Percentiles rank a stretch among this genome's conserved stretches.
These are phyloP conservation scores for Achatina immaculata DNA, from an alignment of 1,140 invertebrate species.

Conservation along the genomic window DNA sequence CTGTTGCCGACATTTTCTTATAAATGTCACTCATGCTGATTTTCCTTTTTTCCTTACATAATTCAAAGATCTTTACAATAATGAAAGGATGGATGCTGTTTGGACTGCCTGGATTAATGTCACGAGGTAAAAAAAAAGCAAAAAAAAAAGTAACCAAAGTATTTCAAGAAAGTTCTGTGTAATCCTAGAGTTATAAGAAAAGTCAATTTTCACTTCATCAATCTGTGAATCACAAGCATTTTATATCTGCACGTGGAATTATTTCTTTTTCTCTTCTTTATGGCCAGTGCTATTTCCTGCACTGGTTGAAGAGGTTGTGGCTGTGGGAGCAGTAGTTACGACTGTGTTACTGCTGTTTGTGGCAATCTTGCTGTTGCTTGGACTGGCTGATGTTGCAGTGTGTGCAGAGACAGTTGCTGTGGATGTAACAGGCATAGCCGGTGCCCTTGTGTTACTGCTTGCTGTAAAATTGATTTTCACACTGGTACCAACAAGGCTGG, in stretches of 20 bases:
- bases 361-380: neutral
- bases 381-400: neutral
- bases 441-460: conserved; percentile 35
- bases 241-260: conserved; percentile 14
- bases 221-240: too few relatives aligned
- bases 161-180: too few relatives aligned
- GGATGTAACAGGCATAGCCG: conserved; percentile 11
- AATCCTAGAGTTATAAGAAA: too few relatives aligned
- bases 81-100: too few relatives aligned
- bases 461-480: conserved; percentile 35
- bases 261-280: neutral
- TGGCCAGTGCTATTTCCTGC: neutral
- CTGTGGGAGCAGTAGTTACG: neutral
- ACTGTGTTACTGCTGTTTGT: neutral
- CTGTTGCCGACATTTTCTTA: too few relatives aligned
- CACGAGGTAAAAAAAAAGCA: too few relatives aligned
- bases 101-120: too few relatives aligned
- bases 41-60: too few relatives aligned
- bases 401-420: neutral
- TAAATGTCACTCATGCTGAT: too few relatives aligned
- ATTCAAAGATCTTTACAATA: too few relatives aligned
- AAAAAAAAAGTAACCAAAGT: too few relatives aligned
- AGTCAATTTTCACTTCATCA: too few relatives aligned
- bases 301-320: neutral
- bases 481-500: conserved; percentile 37